These are phyloP conservation scores for Dryoscopus gambensis DNA, from an alignment of 2,113 vertebrate species.

Conservation along the genomic window DNA sequence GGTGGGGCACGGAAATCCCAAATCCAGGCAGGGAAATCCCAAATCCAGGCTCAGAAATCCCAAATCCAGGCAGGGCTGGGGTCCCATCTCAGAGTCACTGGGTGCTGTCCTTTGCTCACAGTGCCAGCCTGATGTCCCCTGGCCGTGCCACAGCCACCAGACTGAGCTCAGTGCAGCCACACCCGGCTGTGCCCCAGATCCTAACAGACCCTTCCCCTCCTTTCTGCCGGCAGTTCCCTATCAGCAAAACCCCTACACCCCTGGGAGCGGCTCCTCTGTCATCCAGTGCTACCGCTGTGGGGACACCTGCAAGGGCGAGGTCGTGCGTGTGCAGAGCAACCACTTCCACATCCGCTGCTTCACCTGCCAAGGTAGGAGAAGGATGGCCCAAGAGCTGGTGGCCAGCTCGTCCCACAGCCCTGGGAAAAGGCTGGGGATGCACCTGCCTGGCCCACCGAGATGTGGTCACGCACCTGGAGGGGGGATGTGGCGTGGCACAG, in stretches of 20 bases:
- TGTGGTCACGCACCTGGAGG: accelerated
- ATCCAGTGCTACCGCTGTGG: conserved; percentile 94
- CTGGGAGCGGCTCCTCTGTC: conserved; percentile 75
- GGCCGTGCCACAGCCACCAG: accelerated
- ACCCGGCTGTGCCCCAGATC: accelerated
- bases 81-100: neutral
- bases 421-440: neutral
- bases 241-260: conserved; percentile 78
- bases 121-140: accelerated
- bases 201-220: neutral
- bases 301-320: conserved; percentile 94
- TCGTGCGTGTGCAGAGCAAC: conserved; percentile 92
- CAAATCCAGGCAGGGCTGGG: neutral
- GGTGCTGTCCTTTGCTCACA: neutral
- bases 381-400: accelerated
- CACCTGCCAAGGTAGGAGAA: conserved; percentile 92
- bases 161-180: neutral
- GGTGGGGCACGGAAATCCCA: neutral
- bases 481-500: accelerated
- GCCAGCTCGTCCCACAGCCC: neutral
- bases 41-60: no score
- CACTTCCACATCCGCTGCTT: conserved; percentile 99
- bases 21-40: neutral
- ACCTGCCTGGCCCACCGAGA: accelerated
- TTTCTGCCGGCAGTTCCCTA: conserved; percentile 80